Conservation (phyloP, 1,140 invertebrate species). For the Drosophila guanche region DNA sequence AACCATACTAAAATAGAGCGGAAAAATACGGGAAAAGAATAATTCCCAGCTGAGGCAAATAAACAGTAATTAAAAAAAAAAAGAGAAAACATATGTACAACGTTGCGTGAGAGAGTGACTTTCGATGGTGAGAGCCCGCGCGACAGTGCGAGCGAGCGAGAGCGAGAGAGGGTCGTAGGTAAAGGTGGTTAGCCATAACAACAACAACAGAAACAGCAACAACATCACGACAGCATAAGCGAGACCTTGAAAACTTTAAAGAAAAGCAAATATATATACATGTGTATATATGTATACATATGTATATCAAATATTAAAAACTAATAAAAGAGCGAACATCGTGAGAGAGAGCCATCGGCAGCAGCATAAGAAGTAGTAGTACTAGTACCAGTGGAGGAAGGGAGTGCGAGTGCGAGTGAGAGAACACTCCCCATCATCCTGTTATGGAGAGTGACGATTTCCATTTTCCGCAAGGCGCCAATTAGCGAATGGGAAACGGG, state of each 20-base stretch:
- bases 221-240: slow-evolving; percentile 49
- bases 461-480: slow-evolving; percentile 63
- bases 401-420: slow-evolving; percentile 26
- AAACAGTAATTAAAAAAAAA: slow-evolving; percentile 35
- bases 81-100: slow-evolving; percentile 63
- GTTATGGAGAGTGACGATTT: slow-evolving; percentile 77
- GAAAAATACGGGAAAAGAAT: slow-evolving; percentile 53
- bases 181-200: slow-evolving; percentile 58
- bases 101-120: slow-evolving; percentile 47
- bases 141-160: slow-evolving; percentile 13
- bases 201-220: slow-evolving; percentile 39
- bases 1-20: slow-evolving; percentile 51
- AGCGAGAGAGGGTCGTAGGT: slow-evolving; percentile 43
- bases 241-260: slow-evolving; percentile 79
- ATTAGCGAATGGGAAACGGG: slow-evolving; percentile 33
- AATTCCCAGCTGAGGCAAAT: background rate
- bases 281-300: background rate
- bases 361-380: background rate
- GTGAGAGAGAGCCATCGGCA: slow-evolving; percentile 9
- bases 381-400: background rate
- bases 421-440: slow-evolving; percentile 19
- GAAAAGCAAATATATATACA: slow-evolving; percentile 29
- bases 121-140: slow-evolving; percentile 5
- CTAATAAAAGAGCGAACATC: slow-evolving; percentile 39
- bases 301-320: slow-evolving; percentile 53